Evolutionary conservation across 2,797 vertebrate species (phyloP).

Genomic region (Anabacerthia variegaticeps): DNA sequence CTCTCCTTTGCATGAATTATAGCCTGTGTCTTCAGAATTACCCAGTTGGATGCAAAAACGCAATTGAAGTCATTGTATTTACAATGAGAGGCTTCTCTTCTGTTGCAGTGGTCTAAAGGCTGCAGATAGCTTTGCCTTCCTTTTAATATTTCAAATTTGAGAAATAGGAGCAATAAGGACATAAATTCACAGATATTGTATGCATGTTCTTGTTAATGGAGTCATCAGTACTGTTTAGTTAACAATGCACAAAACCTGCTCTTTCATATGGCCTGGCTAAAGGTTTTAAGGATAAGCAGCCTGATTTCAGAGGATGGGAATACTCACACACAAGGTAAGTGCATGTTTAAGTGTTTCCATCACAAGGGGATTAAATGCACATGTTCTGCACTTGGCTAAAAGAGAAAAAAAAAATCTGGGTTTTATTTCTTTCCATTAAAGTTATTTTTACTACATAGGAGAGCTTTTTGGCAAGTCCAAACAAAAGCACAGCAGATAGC

Average conservation of each 20-base stretch:
- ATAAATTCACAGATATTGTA: constrained; percentile 38
- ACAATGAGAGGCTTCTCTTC: background rate
- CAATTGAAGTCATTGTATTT: background rate
- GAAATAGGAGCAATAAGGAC: constrained; percentile 38
- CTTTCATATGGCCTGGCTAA: background rate
- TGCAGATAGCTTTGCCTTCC: background rate
- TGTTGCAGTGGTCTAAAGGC: background rate
- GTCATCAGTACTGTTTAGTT: constrained; percentile 53
- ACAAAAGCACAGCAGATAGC: background rate
- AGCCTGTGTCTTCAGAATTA: background rate
- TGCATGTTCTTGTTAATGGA: constrained; percentile 46
- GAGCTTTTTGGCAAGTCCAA: background rate
- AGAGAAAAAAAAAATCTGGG: background rate
- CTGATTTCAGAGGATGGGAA: background rate
- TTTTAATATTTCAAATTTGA: background rate
- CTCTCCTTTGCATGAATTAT: background rate
- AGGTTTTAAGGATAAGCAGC: background rate
- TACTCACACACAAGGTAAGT: background rate
- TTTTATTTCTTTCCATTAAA: background rate
- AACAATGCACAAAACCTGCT: constrained; percentile 54
- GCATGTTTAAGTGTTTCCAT: background rate
- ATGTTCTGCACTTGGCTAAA: background rate
- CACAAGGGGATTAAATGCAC: background rate
- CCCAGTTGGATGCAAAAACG: background rate
- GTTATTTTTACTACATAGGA: background rate